Evolutionary conservation across 2,797 vertebrate species (phyloP).

Genomic region (Bradypodion pumilum): DNA sequence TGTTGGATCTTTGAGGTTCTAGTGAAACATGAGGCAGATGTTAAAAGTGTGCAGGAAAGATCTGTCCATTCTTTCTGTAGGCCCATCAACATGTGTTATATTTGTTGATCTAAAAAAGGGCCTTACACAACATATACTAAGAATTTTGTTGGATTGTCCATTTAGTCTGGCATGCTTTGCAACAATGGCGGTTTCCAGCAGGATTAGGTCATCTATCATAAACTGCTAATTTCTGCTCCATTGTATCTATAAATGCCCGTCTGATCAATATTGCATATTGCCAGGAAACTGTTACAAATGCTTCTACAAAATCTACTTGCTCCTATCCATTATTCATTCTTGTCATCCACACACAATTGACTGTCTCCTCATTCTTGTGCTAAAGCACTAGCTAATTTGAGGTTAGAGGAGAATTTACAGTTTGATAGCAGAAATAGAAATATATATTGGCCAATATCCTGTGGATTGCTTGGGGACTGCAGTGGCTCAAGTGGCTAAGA

Average conservation of each 20-base stretch:
- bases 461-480: too few species aligned
- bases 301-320: constrained; percentile 22
- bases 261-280: constrained; percentile 8
- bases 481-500: too few species aligned
- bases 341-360: constrained; percentile 10
- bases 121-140: too few species aligned
- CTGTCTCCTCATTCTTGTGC: neutral
- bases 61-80: too few species aligned
- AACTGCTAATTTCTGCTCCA: neutral
- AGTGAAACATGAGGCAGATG: too few species aligned
- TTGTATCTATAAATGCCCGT: neutral
- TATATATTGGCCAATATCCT: neutral
- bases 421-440: neutral
- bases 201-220: neutral
- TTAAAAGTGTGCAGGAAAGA: too few species aligned
- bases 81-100: too few species aligned
- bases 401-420: constrained; percentile 3
- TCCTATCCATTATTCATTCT: neutral
- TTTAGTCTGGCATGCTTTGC: too few species aligned
- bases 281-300: constrained; percentile 19
- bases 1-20: too few species aligned
- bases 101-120: too few species aligned
- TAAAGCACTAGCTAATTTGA: neutral
- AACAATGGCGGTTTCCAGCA: too few species aligned
- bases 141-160: too few species aligned